phyloP scores from a whole-genome alignment of 2,797 vertebrate species.

The Megalops cyprinoides region DNA sequence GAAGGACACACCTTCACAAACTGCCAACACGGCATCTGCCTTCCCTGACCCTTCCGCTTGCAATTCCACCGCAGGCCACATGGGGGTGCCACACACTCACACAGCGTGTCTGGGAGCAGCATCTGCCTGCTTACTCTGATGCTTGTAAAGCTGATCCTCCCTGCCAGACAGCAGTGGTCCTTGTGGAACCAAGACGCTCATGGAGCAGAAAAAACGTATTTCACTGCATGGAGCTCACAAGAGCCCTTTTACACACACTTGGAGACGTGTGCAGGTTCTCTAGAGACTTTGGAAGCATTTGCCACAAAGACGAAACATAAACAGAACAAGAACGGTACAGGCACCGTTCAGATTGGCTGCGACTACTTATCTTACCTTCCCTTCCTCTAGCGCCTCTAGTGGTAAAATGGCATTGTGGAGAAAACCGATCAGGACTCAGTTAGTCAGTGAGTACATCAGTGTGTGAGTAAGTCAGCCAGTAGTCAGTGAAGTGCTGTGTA shows the following conservation, averaged over 20 bases:
- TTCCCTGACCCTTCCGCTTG: no score
- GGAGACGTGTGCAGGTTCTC: neutral
- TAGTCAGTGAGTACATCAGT: no score
- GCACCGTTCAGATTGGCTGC: neutral
- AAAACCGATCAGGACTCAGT: neutral
- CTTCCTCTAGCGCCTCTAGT: neutral
- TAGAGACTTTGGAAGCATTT: neutral
- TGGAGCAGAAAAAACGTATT: constrained; percentile 70
- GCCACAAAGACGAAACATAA: neutral
- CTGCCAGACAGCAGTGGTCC: constrained; percentile 73
- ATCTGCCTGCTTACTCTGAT: constrained; percentile 44
- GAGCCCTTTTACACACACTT: neutral
- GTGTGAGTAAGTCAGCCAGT: no score
- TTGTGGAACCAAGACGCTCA: constrained; percentile 84
- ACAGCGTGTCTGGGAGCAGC: constrained; percentile 61
- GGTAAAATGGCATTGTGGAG: neutral
- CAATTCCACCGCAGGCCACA: constrained; percentile 63
- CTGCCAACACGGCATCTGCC: neutral
- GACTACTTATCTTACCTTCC: neutral
- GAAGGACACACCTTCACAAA: constrained; percentile 16
- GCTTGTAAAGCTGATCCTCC: constrained; percentile 48
- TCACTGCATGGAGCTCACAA: constrained; percentile 29
- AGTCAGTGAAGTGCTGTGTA: no score
- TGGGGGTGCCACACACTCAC: constrained; percentile 66
- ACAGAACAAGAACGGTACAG: neutral